These are phyloP conservation scores for Oryzaephilus surinamensis DNA, from an alignment of 1,140 invertebrate genomes.

Conservation along the genomic window DNA sequence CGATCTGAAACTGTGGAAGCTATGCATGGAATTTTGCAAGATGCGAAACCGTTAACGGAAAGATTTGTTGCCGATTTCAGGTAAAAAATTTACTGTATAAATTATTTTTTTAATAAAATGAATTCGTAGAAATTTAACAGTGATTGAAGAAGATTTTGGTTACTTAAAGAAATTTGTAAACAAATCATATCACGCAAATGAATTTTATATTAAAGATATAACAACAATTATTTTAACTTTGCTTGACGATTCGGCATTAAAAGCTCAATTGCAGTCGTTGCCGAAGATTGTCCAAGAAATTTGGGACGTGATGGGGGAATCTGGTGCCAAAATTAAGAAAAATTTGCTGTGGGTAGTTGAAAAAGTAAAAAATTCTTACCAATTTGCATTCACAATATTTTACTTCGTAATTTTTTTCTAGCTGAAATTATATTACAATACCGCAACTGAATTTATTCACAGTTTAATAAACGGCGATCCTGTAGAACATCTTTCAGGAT, in stretches of 20 bases:
- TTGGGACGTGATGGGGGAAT: constrained; percentile 74
- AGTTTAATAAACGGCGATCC: constrained; percentile 62
- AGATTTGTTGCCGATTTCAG: too few species aligned
- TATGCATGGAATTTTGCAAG: too few species aligned
- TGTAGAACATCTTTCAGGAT: constrained; percentile 51
- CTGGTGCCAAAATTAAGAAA: constrained; percentile 61
- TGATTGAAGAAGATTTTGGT: constrained; percentile 60
- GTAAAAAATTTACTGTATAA: constrained; percentile 1
- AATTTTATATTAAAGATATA: constrained; percentile 72
- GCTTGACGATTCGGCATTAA: constrained; percentile 65
- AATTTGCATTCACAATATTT: not conserved
- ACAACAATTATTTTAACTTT: constrained; percentile 54
- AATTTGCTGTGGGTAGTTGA: constrained; percentile 65
- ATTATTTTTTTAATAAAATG: not conserved
- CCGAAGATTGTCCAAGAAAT: constrained; percentile 70
- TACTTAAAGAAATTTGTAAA: constrained; percentile 60
- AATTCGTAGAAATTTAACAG: constrained; percentile 48
- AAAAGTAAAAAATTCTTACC: constrained; percentile 33
- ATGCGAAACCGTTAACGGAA: too few species aligned
- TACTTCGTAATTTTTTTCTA: constrained; percentile 19
- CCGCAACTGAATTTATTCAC: constrained; percentile 53
- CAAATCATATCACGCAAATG: constrained; percentile 65
- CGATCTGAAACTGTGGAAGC: too few species aligned
- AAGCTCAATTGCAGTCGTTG: constrained; percentile 61
- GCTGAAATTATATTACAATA: constrained; percentile 58